These are phyloP conservation scores for Rhynchotus rufescens DNA, from an alignment of 2,797 vertebrate genomes.

Conservation along the genomic window DNA sequence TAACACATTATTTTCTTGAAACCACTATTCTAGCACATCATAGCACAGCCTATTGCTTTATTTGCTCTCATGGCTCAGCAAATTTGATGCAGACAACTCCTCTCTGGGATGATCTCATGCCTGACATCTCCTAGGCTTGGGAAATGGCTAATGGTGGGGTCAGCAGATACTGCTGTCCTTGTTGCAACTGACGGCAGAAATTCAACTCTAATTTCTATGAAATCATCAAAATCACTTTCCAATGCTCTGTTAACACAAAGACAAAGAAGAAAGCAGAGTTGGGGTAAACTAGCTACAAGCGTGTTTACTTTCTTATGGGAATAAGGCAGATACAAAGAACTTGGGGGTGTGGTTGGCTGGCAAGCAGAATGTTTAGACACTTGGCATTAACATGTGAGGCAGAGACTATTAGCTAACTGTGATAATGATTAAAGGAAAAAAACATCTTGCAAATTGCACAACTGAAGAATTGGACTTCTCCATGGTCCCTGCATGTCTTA, in stretches of 20 bases:
- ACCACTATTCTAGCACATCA: not conserved
- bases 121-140: not conserved
- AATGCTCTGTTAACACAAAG: not conserved
- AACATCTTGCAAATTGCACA: not conserved
- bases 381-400: not conserved
- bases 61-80: not conserved
- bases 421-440: not conserved
- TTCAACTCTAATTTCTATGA: fast-evolving
- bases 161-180: not conserved
- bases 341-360: not conserved
- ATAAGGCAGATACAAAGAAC: not conserved
- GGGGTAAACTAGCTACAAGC: not conserved
- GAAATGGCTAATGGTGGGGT: not conserved
- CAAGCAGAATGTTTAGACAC: not conserved
- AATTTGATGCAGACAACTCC: not conserved
- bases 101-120: not conserved
- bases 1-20: not conserved
- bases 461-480: not conserved
- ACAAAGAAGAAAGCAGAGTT: not conserved
- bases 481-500: not conserved
- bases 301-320: not conserved
- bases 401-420: not conserved
- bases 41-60: not conserved
- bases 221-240: not conserved
- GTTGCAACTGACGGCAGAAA: fast-evolving